Evolutionary conservation across 2,888 invertebrate genomes (phyloP), one percentile per base, ranked within the genome.

Genomic region (Cerceris rybyensis): DNA sequence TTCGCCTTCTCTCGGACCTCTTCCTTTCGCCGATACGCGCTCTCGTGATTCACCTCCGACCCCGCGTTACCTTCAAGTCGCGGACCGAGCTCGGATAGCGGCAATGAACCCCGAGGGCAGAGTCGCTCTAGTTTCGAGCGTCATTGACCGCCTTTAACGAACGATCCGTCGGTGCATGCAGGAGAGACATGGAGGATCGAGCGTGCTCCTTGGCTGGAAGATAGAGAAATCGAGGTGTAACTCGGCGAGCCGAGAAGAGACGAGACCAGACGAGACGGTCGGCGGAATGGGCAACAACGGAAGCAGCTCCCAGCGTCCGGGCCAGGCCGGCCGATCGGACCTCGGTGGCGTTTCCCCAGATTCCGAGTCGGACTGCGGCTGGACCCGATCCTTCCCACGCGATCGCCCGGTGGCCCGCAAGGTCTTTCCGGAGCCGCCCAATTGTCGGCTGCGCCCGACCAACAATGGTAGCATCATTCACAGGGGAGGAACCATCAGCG

Each of bases 381-480:
- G 90, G 90, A 90, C 90, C 67, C 90, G 90, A 65, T 90, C 90
- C 46, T 90, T 90, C 78, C 90, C 89, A 0, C 88, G 90, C 52
- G 90, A 89, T 7, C 89, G 88, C 76, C 84, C 88, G 68, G 75
- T 87, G 39, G 90, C 89, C 13, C 88, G 88, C 43, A 94, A 96
- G 94, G 96, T 96, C 71, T 93, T 97, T 43, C 96, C 96, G 8
- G 95, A 96, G 76, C 93, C 95, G 72, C 93, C 94, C 87, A 95
- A 95, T 9, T 95, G 95, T 82, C 94, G 95, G 81, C 93, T 97
- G 69, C 95, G 97, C 78, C 95, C 95, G 72, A 97, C 97, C 4
- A 95, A 96, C 92, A 97, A 97, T 93, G 97, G 97, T 65, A 96
- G 95, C 87, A 96, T 97, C 89, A 93, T 97, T 70, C 96, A 96